Base-by-base conservation (phyloP, 1,140 invertebrate species). In the Macrotrachela quadricornifera region DNA sequence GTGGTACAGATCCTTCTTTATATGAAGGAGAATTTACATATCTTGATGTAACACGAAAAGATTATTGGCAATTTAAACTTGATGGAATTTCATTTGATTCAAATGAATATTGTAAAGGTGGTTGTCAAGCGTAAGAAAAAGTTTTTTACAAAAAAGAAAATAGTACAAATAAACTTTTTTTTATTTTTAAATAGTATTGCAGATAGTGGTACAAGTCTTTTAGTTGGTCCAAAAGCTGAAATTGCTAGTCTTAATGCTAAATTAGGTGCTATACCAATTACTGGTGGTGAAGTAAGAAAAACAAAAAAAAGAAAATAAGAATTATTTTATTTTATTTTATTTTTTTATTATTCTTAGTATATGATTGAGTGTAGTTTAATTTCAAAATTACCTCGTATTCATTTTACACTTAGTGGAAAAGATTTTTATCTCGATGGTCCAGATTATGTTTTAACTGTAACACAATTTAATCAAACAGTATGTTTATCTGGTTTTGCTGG, bases 1-100 rank as follows among this genome's bases (percentile, higher is more conserved):
- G 90, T 56, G 88, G 88, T 37, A 87, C 83, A n/a, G 88, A 95
- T 76, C 80, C 84, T 8, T 73, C 78, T 51, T 79, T 91, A 64
- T 96, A 91, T 69, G 74, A 71, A 54, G 91, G 87, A 15, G 77
- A 85, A 56, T 85, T 99, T 64, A 90, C 83, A 10, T 95, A 92
- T 69, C 73, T 88, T 49, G 77, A 80, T 16, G 84, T 97, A 0
- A 78, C 80, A 56, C 77, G 76, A 50, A 77, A 86, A 72, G 83
- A 79, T 40, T 99, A 97, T 70, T 99, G 92, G 92, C 88, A 97
- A 75, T 91, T 97, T 68, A 77, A 75, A 62, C 83, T 97, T 81
- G 85, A 95, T 61, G 68, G 69, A 9, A 66, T 85, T 16, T 57
- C 62, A 38, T 64, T 85, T 51, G 73, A 70, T 14, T 70, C 73